Evolutionary conservation across 2,888 invertebrate species (phyloP).

Genomic region (Hirtodrosophila trivittata): DNA sequence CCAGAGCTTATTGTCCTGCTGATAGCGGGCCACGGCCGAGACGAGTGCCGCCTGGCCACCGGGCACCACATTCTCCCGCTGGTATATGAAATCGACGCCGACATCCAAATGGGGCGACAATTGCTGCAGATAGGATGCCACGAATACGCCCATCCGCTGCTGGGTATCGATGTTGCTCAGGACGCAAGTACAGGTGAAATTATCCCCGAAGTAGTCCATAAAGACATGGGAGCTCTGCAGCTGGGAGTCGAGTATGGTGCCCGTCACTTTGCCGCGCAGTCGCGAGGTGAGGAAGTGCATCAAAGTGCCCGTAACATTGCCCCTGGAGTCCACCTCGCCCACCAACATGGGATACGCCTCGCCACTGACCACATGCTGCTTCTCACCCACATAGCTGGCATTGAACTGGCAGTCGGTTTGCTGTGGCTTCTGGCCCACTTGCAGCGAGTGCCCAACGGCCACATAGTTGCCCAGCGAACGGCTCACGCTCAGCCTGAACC

Average conservation of each 20-base stretch:
- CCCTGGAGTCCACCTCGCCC: conserved; percentile 33
- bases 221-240: conserved; percentile 15
- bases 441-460: conserved; percentile 26
- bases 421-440: conserved; percentile 10
- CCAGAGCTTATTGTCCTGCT: conserved; percentile 20
- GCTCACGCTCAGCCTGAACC: conserved; percentile 26
- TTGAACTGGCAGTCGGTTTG: conserved; percentile 23
- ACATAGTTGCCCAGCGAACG: conserved; percentile 1
- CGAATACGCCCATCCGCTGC: conserved; percentile 26
- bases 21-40: conserved; percentile 40
- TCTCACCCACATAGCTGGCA: conserved; percentile 25
- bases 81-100: conserved; percentile 40
- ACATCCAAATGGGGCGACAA: conserved; percentile 26
- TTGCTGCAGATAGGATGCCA: conserved; percentile 44
- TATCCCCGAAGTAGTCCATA: conserved; percentile 41
- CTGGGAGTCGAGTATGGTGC: conserved; percentile 3
- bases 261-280: conserved; percentile 19
- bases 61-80: conserved; percentile 33
- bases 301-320: conserved; percentile 27
- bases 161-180: conserved; percentile 28
- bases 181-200: conserved; percentile 28
- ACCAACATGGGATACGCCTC: conserved; percentile 20
- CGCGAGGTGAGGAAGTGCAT: conserved; percentile 23
- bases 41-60: conserved; percentile 30
- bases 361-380: conserved; percentile 2